Conservation (phyloP, 2,113 vertebrate species). For the Sturnira hondurensis region DNA sequence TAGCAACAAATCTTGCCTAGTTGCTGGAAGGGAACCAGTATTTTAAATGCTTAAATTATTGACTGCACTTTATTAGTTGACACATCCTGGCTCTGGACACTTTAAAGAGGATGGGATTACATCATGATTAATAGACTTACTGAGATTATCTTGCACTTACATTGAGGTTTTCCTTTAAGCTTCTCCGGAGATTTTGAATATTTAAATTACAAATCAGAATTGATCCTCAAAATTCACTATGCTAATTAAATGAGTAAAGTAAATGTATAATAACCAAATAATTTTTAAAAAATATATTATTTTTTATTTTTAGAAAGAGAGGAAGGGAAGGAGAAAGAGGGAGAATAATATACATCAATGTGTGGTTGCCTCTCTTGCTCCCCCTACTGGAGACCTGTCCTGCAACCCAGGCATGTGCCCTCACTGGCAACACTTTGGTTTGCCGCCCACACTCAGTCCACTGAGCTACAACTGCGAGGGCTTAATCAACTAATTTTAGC, state of each 20-base stretch:
- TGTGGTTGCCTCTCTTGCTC: too few species aligned
- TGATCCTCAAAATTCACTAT: background rate
- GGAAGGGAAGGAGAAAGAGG: too few species aligned
- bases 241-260: background rate
- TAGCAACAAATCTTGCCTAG: background rate
- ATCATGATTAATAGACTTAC: background rate
- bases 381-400: too few species aligned
- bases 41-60: background rate
- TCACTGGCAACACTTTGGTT: too few species aligned
- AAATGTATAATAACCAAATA: background rate
- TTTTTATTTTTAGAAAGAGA: too few species aligned
- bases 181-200: background rate
- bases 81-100: background rate
- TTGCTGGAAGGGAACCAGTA: background rate
- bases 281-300: background rate
- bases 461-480: too few species aligned
- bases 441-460: too few species aligned
- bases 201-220: background rate
- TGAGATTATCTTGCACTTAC: background rate
- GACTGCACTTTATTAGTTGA: background rate
- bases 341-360: too few species aligned
- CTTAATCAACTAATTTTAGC: background rate
- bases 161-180: background rate
- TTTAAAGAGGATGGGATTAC: background rate
- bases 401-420: too few species aligned